Conservation (phyloP, 2,797 vertebrate genomes). For the Dallia pectoralis region DNA sequence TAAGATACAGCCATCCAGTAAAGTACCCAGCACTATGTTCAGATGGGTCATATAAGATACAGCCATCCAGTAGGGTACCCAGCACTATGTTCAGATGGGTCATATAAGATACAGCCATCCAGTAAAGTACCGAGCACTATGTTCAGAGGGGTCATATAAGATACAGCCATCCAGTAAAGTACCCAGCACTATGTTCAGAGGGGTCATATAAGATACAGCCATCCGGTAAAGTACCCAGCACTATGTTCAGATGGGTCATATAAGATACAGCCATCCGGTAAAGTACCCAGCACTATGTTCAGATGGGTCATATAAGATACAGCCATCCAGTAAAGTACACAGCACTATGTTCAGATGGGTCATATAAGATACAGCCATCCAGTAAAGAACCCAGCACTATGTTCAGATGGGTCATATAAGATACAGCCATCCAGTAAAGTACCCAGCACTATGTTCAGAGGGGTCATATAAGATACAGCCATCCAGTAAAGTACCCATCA, state of each 20-base stretch:
- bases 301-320: constrained; percentile 15
- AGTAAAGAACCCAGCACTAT: constrained; percentile 24
- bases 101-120: constrained; percentile 12
- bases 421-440: constrained; percentile 20
- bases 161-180: constrained; percentile 20
- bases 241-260: constrained; percentile 5
- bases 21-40: constrained; percentile 20
- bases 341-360: constrained; percentile 9
- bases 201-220: constrained; percentile 15
- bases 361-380: constrained; percentile 12
- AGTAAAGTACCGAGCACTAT: constrained; percentile 24
- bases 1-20: constrained; percentile 16
- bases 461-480: constrained; percentile 15
- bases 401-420: constrained; percentile 5
- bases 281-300: constrained; percentile 20
- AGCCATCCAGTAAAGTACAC: constrained; percentile 18
- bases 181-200: constrained; percentile 9
- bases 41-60: constrained; percentile 15
- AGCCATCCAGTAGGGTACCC: constrained; percentile 12
- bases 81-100: constrained; percentile 9
- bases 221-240: constrained; percentile 19
- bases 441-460: constrained; percentile 9
- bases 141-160: constrained; percentile 3
- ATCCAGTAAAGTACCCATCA: constrained; percentile 19
- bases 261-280: constrained; percentile 16